These are phyloP conservation scores for Zaprionus africanus DNA, from an alignment of 1,140 invertebrate genomes.

Conservation along the genomic window DNA sequence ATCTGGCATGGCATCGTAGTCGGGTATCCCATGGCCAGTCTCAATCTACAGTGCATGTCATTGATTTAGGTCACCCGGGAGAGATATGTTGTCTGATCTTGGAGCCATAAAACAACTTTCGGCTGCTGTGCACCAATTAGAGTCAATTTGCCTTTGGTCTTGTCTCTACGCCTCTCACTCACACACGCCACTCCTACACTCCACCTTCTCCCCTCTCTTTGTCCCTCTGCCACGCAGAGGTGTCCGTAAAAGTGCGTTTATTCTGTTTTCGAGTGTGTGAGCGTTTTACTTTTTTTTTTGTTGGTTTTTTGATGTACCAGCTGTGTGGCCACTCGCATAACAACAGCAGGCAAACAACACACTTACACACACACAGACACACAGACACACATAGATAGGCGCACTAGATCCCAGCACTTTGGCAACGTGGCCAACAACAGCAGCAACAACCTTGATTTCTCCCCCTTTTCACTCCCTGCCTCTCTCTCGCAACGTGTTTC, in stretches of 20 bases:
- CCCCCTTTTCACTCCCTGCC: neutral
- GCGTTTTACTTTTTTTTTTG: conserved; percentile 31
- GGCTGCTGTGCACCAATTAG: conserved; percentile 20
- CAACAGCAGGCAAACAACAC: conserved; percentile 44
- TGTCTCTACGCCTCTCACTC: neutral
- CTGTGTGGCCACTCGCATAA: conserved; percentile 72
- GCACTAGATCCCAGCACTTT: conserved; percentile 49
- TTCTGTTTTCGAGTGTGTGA: conserved; percentile 20
- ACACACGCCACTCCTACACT: neutral
- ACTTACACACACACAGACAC: conserved; percentile 1
- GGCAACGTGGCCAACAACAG: conserved; percentile 39
- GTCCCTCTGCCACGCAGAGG: neutral
- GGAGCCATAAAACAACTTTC: conserved; percentile 12
- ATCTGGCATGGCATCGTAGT: neutral
- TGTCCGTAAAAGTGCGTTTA: conserved; percentile 31
- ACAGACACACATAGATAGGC: conserved; percentile 19
- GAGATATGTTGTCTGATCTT: conserved; percentile 10
- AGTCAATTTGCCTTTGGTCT: conserved; percentile 7
- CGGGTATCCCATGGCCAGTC: neutral
- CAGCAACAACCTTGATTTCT: neutral
- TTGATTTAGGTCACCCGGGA: neutral
- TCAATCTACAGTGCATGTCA: neutral
- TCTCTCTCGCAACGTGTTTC: neutral
- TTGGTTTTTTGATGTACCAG: conserved; percentile 46
- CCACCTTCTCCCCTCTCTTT: neutral